These are phyloP conservation scores for Tachycineta bicolor DNA, from an alignment of 2,113 vertebrate genomes.

Conservation along the genomic window DNA sequence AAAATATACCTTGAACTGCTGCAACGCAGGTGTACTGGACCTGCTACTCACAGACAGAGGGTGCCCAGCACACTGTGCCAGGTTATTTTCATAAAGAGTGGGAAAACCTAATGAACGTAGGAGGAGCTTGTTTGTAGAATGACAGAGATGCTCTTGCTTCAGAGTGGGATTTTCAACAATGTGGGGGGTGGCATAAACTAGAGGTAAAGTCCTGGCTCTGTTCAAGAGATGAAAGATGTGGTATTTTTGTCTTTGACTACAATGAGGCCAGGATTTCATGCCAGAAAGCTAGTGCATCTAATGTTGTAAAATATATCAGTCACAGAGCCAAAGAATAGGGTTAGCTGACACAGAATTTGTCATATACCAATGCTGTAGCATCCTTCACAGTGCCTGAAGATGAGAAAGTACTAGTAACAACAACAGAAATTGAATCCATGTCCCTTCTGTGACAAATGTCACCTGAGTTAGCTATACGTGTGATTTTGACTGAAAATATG, in stretches of 20 bases:
- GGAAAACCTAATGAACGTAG: neutral
- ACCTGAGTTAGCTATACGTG: conserved; percentile 17
- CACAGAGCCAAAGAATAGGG: neutral
- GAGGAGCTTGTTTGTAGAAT: neutral
- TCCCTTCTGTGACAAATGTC: conserved; percentile 34
- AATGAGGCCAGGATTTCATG: neutral
- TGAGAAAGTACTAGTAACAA: conserved; percentile 32
- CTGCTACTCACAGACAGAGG: neutral
- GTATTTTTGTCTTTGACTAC: neutral
- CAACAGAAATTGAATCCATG: conserved; percentile 40
- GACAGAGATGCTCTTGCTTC: neutral
- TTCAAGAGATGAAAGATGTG: neutral
- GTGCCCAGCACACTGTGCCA: neutral
- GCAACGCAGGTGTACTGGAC: neutral
- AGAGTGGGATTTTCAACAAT: neutral
- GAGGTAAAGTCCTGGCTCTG: neutral
- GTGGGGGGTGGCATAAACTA: neutral
- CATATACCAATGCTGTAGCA: neutral
- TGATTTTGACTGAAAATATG: conserved; percentile 41
- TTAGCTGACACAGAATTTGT: conserved; percentile 8
- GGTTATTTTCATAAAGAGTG: neutral
- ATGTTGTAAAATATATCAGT: neutral
- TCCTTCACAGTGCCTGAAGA: neutral
- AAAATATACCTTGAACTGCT: neutral
- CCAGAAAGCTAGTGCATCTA: neutral